phyloP scores from a whole-genome alignment of 2,113 vertebrate species.

The Xiphorhynchus elegans region DNA sequence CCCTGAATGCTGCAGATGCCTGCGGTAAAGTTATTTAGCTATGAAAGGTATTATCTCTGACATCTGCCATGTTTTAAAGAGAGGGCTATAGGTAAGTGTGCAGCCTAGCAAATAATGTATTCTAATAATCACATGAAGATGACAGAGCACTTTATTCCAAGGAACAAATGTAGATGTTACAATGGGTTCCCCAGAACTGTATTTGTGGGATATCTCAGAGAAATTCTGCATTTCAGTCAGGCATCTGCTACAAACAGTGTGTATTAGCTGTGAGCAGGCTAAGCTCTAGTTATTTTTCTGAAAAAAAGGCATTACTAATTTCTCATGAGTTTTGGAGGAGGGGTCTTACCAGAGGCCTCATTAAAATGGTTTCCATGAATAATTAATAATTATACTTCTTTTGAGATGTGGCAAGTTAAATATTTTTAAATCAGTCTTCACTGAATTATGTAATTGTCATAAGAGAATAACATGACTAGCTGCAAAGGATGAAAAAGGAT shows the following conservation, averaged over 20 bases:
- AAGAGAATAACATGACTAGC: not conserved
- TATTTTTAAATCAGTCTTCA: not conserved
- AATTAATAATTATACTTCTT: constrained; percentile 11
- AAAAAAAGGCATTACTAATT: not conserved
- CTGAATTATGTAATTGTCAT: constrained; percentile 29
- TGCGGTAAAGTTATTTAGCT: constrained; percentile 34
- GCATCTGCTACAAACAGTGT: not conserved
- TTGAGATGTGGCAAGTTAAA: constrained; percentile 8
- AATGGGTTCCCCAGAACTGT: not conserved
- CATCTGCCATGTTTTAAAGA: not conserved
- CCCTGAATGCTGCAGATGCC: not conserved
- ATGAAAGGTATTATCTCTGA: constrained; percentile 5
- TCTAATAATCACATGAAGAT: constrained; percentile 3
- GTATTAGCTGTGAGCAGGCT: not conserved
- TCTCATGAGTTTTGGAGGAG: constrained; percentile 30
- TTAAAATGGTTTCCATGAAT: constrained; percentile 49
- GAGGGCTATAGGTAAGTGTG: not conserved
- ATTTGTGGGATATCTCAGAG: not conserved
- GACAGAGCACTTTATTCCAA: constrained; percentile 15
- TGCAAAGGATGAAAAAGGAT: constrained; percentile 38
- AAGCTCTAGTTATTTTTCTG: not conserved
- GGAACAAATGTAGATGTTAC: not conserved
- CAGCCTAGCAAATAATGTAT: not conserved
- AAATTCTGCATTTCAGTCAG: constrained; percentile 18
- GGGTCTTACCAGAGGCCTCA: constrained; percentile 3